A percentile compares a stretch with the other conserved stretches of the same genome.
These are phyloP conservation scores for Arrhopalites spinosus DNA, from an alignment of 2,888 invertebrate species.

Conservation along the genomic window DNA sequence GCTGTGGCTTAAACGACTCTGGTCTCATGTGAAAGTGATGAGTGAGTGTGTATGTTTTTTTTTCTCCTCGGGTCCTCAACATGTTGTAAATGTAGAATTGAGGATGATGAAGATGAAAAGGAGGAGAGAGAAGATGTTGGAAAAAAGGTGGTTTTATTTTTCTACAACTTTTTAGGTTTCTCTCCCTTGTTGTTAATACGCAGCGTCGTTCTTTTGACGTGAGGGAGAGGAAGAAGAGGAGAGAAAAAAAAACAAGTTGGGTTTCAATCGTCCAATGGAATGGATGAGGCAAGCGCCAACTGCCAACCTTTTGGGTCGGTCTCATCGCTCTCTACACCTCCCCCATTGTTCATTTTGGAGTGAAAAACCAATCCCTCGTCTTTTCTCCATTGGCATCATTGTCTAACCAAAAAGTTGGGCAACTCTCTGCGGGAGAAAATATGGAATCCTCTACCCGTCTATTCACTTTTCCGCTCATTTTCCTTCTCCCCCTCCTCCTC, in stretches of 20 bases:
- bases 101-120: background rate
- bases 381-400: constrained; percentile 46
- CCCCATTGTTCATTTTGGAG: constrained; percentile 55
- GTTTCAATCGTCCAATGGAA: too few relatives aligned
- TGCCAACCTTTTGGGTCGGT: constrained; percentile 54
- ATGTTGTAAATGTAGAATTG: background rate
- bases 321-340: constrained; percentile 48
- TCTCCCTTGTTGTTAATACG: background rate
- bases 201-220: background rate
- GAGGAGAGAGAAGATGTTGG: constrained; percentile 30
- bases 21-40: too few relatives aligned
- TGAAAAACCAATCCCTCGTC: constrained; percentile 54
- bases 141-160: constrained; percentile 32
- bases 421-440: constrained; percentile 46
- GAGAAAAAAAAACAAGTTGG: constrained; percentile 41
- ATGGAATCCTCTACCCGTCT: constrained; percentile 38
- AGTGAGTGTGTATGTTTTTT: too few relatives aligned
- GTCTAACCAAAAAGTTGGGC: constrained; percentile 51
- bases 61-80: background rate
- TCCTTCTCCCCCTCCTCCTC: background rate
- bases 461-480: background rate
- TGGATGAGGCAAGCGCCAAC: constrained; percentile 43
- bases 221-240: constrained; percentile 38
- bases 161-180: background rate
- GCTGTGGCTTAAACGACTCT: too few relatives aligned